A percentile compares a stretch with the other conserved stretches of the same genome.
These are phyloP conservation scores for Zaprionus capensis DNA, from an alignment of 1,140 invertebrate genomes.

Conservation along the genomic window DNA sequence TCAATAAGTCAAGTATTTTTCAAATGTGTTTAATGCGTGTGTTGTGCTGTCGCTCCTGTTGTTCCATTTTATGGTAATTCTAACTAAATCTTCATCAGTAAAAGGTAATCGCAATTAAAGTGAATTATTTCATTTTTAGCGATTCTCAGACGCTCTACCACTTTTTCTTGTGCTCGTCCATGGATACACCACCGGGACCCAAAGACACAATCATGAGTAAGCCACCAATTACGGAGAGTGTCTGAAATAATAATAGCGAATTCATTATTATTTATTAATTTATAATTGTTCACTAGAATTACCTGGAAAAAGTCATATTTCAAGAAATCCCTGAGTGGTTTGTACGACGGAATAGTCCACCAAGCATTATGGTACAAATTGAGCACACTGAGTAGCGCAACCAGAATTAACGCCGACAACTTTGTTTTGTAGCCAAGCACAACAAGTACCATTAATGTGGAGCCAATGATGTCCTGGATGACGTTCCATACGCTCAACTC, in stretches of 20 bases:
- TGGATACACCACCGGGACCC: slow-evolving; percentile 98
- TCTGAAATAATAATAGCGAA: slow-evolving; percentile 87
- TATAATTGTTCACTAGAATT: slow-evolving; percentile 47
- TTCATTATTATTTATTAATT: not conserved
- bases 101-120: slow-evolving; percentile 67
- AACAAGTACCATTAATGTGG: slow-evolving; percentile 97
- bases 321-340: slow-evolving; percentile 98
- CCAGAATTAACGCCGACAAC: slow-evolving; percentile 96
- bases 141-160: slow-evolving; percentile 88
- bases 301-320: slow-evolving; percentile 99
- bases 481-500: slow-evolving; percentile 96
- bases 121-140: slow-evolving; percentile 50
- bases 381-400: slow-evolving; percentile 93
- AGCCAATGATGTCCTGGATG: slow-evolving; percentile 95
- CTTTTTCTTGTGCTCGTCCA: slow-evolving; percentile 99
- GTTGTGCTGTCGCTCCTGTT: slow-evolving; percentile 71
- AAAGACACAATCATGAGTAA: slow-evolving; percentile 99
- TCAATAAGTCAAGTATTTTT: slow-evolving; percentile 66
- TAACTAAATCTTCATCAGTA: slow-evolving; percentile 76
- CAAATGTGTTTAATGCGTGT: slow-evolving; percentile 31
- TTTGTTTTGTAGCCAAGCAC: slow-evolving; percentile 99
- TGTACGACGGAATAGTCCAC: slow-evolving; percentile 98
- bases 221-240: slow-evolving; percentile 98
- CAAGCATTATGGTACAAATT: slow-evolving; percentile 99
- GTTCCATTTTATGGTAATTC: slow-evolving; percentile 79